Percentiles rank a stretch among this genome's conserved stretches.
Evolutionary conservation across 1,140 invertebrate species (phyloP).

Genomic region (Sipha flava): DNA sequence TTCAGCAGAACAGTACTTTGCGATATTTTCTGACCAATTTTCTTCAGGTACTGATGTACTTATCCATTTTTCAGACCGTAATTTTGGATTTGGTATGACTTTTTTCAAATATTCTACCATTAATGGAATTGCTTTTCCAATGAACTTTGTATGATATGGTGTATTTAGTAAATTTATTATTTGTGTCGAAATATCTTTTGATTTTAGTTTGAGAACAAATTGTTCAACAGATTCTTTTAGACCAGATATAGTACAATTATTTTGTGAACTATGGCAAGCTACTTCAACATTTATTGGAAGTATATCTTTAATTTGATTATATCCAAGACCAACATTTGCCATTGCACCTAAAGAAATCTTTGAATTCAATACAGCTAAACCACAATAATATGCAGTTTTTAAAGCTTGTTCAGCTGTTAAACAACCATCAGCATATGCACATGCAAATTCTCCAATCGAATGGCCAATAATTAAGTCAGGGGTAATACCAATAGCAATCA

Average conservation of each 20-base stretch:
- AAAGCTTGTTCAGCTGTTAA: slow-evolving; percentile 73
- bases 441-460: slow-evolving; percentile 69
- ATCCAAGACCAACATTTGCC: slow-evolving; percentile 66
- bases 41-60: slow-evolving; percentile 72
- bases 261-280: slow-evolving; percentile 61
- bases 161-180: slow-evolving; percentile 60
- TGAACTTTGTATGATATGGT: slow-evolving; percentile 69
- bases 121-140: slow-evolving; percentile 62
- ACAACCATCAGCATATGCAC: slow-evolving; percentile 74
- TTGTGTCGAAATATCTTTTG: slow-evolving; percentile 53
- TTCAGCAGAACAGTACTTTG: slow-evolving; percentile 67
- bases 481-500: slow-evolving; percentile 54
- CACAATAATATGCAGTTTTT: slow-evolving; percentile 71
- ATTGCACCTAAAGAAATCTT: slow-evolving; percentile 69
- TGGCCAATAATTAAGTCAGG: slow-evolving; percentile 72
- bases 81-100: slow-evolving; percentile 57
- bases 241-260: slow-evolving; percentile 51
- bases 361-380: slow-evolving; percentile 70
- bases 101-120: slow-evolving; percentile 62
- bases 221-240: slow-evolving; percentile 48
- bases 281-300: slow-evolving; percentile 53
- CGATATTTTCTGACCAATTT: slow-evolving; percentile 62
- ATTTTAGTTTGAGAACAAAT: slow-evolving; percentile 47
- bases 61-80: slow-evolving; percentile 70
- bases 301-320: slow-evolving; percentile 48